Percentiles rank a stretch among this genome's conserved stretches.
Evolutionary conservation across 2,797 vertebrate genomes (phyloP).

Genomic region (Myiothlypis chrysogaster): DNA sequence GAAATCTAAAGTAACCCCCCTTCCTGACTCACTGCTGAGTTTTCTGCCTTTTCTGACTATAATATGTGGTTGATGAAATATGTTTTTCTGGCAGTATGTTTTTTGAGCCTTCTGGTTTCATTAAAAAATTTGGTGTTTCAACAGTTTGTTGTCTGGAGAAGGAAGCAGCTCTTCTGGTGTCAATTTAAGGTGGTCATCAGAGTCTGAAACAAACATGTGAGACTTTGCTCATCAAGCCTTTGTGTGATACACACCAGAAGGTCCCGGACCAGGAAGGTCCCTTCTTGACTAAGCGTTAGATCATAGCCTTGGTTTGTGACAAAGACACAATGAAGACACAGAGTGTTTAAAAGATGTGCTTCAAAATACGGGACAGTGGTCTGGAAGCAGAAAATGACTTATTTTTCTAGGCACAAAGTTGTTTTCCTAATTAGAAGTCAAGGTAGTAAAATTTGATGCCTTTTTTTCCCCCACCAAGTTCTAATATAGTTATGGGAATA

Average conservation of each 20-base stretch:
- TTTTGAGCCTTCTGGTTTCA: constrained; percentile 44
- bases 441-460: background rate
- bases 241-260: background rate
- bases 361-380: background rate
- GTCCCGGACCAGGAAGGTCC: background rate
- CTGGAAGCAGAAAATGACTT: background rate
- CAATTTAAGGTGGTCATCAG: constrained; percentile 44
- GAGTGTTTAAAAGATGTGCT: background rate
- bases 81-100: constrained; percentile 51
- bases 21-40: constrained; percentile 45
- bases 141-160: constrained; percentile 50
- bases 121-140: constrained; percentile 62
- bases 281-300: background rate
- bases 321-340: background rate
- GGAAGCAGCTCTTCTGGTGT: constrained; percentile 40
- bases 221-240: constrained; percentile 9
- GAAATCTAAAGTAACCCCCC: background rate
- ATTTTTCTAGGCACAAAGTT: background rate
- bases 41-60: constrained; percentile 41
- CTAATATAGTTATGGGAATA: background rate
- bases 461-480: fast-evolving
- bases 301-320: background rate
- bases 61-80: background rate
- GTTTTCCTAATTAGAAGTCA: background rate
- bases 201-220: constrained; percentile 44